Percentiles rank a stretch among this genome's conserved stretches.
These are phyloP conservation scores for Apamea epomidion DNA, from an alignment of 2,888 invertebrate genomes.

Conservation along the genomic window DNA sequence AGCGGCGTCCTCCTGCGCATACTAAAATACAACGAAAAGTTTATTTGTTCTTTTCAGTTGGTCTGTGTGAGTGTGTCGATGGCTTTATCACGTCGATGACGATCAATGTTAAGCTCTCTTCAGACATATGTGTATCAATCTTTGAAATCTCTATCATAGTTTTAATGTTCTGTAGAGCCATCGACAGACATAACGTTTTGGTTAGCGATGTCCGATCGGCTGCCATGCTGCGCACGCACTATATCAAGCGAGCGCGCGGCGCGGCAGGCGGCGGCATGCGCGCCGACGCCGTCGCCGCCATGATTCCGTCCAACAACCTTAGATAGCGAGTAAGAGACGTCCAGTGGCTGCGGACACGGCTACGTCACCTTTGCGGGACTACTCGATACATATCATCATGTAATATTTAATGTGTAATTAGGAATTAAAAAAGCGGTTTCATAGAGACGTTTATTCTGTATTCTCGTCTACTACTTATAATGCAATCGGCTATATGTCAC, in stretches of 20 bases:
- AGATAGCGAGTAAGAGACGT: constrained; percentile 91
- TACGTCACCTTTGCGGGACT: constrained; percentile 92
- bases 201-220: constrained; percentile 69
- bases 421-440: constrained; percentile 89
- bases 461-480: constrained; percentile 88
- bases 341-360: constrained; percentile 90
- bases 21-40: constrained; percentile 88
- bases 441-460: constrained; percentile 91
- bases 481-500: constrained; percentile 89
- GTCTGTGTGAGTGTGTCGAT: constrained; percentile 70
- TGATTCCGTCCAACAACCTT: constrained; percentile 91
- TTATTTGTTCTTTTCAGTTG: constrained; percentile 82
- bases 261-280: constrained; percentile 63
- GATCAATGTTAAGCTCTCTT: constrained; percentile 76
- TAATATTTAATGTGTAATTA: constrained; percentile 91
- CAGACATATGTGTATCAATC: constrained; percentile 61
- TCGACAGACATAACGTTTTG: constrained; percentile 71
- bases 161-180: constrained; percentile 67
- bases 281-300: constrained; percentile 85
- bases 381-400: constrained; percentile 93
- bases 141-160: constrained; percentile 62
- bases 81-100: constrained; percentile 64
- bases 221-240: constrained; percentile 68
- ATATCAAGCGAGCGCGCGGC: constrained; percentile 4
- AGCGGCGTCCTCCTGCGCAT: constrained; percentile 80